Evolutionary conservation across 1,140 invertebrate species (phyloP), one percentile per base, ranked within the genome.

Genomic region (Antheraea pernyi): DNA sequence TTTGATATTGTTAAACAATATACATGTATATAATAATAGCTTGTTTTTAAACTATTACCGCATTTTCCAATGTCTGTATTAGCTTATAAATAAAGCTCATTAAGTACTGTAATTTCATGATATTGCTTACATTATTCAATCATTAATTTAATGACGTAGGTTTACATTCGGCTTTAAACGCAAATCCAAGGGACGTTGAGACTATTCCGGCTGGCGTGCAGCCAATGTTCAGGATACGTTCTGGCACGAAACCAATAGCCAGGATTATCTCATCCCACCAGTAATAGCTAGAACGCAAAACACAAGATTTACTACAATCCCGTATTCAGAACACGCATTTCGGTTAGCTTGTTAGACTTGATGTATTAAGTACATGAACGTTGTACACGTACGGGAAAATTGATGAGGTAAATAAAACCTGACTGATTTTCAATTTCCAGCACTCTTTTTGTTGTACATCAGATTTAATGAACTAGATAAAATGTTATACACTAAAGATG

Each of bases 231-330:
- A 74, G 74, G 70, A 74, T 79, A 69, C 73, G 70, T 75, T 81
- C 73, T 82, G 80, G 80, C 80, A 79, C 71, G 68, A 70, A 68
- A 79, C 73, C 78, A 82, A 77, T 76, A 71, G 69, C 69, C 67
- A 73, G 75, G 77, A 81, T 81, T 81, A 81, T 75, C 74, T 74
- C 72, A 61, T 77, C 68, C 70, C 67, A 62, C 73, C 71, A 72
- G 62, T 16, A 36, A 22, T 71, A 70, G 69, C 69, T 74, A 74
- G 60, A 70, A 73, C 66, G 72, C 72, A 74, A 68, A 70, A 70
- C 68, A 61, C 69, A 70, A 74, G 72, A 74, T 74, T 74, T 74
- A 74, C 72, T 65, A 68, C 63, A 19, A 58, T 48, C 58, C 61
- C 37, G 68, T 73, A 73, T 70, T 72, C 59, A 69, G 71, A 64